These are phyloP conservation scores for Aelia acuminata DNA, from an alignment of 2,888 invertebrate genomes.

Conservation along the genomic window DNA sequence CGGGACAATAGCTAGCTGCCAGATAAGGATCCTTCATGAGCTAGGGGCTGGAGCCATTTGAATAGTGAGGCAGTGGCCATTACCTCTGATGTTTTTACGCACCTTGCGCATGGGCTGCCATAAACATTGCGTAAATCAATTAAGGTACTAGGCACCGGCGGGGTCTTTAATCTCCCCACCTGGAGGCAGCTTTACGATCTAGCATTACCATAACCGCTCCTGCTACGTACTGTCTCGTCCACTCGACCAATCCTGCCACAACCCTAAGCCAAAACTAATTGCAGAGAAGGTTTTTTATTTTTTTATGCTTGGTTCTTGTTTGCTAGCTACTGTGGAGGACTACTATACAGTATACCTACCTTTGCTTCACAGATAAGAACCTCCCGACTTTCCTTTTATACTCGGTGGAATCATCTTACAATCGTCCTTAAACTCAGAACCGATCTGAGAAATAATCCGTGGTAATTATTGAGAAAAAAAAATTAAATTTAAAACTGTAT, in stretches of 20 bases:
- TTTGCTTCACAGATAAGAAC: no score
- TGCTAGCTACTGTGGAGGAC: neutral
- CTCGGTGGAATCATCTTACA: no score
- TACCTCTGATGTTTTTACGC: conserved; percentile 40
- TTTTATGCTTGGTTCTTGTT: neutral
- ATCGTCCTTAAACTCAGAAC: no score
- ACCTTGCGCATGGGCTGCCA: conserved; percentile 27
- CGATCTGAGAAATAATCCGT: no score
- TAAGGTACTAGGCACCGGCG: conserved; percentile 36
- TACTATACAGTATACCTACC: neutral
- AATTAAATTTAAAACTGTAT: no score
- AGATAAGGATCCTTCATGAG: conserved; percentile 11
- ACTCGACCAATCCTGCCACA: neutral
- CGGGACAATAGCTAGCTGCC: neutral
- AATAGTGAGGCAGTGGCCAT: neutral
- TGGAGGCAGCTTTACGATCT: neutral
- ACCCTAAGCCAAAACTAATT: conserved; percentile 27
- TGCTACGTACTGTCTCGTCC: neutral
- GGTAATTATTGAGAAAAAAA: no score
- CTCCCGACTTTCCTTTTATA: no score
- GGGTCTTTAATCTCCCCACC: conserved; percentile 22
- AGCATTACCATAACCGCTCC: conserved; percentile 36
- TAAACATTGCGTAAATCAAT: conserved; percentile 43
- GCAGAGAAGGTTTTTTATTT: neutral
- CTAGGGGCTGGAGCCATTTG: neutral